These are phyloP conservation scores for Heterohyrax brucei DNA, from an alignment of 2,797 vertebrate species.

Conservation along the genomic window DNA sequence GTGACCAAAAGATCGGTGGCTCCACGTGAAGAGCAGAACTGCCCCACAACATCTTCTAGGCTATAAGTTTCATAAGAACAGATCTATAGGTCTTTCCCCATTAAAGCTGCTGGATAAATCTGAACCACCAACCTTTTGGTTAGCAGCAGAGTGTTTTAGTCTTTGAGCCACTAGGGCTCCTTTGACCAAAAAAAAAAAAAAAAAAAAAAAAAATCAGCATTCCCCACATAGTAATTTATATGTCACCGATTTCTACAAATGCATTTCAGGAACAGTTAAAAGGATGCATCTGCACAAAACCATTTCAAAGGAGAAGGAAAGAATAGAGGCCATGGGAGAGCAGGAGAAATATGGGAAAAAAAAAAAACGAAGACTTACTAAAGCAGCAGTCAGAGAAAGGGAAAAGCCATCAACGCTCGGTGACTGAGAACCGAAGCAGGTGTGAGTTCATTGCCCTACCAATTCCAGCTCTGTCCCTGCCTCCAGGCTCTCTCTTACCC, in stretches of 20 bases:
- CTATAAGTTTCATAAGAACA: neutral
- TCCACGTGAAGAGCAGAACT: neutral
- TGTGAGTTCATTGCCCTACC: neutral
- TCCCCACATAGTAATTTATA: neutral
- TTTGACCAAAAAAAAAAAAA: neutral
- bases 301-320: neutral
- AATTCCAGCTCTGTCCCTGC: neutral
- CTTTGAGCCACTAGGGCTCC: neutral
- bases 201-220: neutral
- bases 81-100: neutral
- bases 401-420: neutral
- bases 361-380: neutral
- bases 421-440: neutral
- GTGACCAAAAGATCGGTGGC: neutral
- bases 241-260: neutral
- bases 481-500: neutral
- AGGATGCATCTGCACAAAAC: neutral
- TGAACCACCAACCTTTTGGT: neutral
- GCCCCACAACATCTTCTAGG: too few species aligned
- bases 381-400: neutral
- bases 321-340: neutral
- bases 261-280: slow-evolving; percentile 8
- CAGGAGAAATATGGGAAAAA: neutral
- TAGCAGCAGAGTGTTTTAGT: neutral
- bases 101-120: neutral